Evolutionary conservation across 2,113 vertebrate genomes (phyloP), one percentile per base, ranked within the genome.

Genomic region (Platysternon megacephalum): DNA sequence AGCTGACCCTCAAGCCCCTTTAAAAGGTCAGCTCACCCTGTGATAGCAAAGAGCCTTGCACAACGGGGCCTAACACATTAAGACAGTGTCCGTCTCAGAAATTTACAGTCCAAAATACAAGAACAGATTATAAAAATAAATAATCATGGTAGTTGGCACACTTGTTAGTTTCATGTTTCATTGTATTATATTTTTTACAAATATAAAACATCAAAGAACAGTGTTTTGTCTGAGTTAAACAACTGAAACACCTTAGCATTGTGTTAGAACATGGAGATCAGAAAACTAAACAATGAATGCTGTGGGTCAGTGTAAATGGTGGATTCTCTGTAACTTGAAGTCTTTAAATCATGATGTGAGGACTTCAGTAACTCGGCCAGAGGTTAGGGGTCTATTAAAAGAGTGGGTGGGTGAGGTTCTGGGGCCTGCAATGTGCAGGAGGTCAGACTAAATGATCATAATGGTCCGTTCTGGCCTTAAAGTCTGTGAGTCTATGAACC

Each of bases 101-200:
- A 65, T 32, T 3, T 16, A 17, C 14, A 65, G 61, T 17, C 61
- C 61, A 17, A 65, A 65, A 65, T 35, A 17, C 29, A 65, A 17
- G 32, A 65, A 35, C 13, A 65, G 14, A 65, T 87, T 87, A 88
- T 78, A 84, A 6, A 92, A 92, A 65, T 48, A 88, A 74, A 42
- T 42, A 24, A 74, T 42, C 8, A 8, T 35, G 74, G 56, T 26
- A 44, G 16, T 58, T 1, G 0, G 22, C 8, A 76, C 2, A 21
- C 8, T 35, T 91, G 13, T 79, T 85, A 81, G 85, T 85, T 46
- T 81, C 11, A 35, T 61, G 44, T 90, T 79, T 79, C 5, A 91
- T 68, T 76, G 92, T 52, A 84, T 16, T 61, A 17, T n/a, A 81
- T 19, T 58, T 39, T 96, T 56, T 83, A 72, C 78, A 42, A 93